Evolutionary conservation across 2,113 vertebrate species (phyloP), one percentile per base, ranked within the genome.

Genomic region (Paralichthys olivaceus): DNA sequence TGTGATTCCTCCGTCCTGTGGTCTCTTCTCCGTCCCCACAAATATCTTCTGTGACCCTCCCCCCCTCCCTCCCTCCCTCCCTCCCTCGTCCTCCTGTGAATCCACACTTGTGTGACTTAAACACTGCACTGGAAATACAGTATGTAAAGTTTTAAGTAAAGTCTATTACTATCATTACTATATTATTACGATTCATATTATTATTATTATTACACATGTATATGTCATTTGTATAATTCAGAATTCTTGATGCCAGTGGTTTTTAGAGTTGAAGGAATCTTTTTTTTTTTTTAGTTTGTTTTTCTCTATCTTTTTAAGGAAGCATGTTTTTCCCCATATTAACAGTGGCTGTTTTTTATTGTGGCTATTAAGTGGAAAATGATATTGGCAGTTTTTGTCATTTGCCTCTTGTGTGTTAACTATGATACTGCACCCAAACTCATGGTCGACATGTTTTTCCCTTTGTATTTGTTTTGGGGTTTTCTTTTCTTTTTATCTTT

Each of bases 141-240:
- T 88, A 81, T 91, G 90, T 93, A 91, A 90, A 93, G 91, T 92
- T 93, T 91, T 79, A 90, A 87, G 90, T 87, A n/a, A 84, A 88
- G 75, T 79, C 83, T 87, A 79, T 86, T 81, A 90, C 73, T 78
- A 87, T 88, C 76, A 91, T 80, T 84, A 77, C 76, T 82, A 84
- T 83, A 79, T 79, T 81, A 70, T 78, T 66, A 84, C 65, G 51
- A 68, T 22, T 47, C 13, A 47, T 59, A 89, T 75, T 68, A 84
- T 84, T 62, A 89, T 85, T 79, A 89, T 89, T 83, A 86, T 89
- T 88, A 92, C 87, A 91, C 91, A 89, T 93, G 84, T 93, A 89
- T 84, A 87, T 93, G 92, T 94, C 77, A 89, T 94, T 93, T 94
- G 91, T 93, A 94, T 89, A 83, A 90, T 85, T 92, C 80, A 69